These are phyloP conservation scores for Heteromyza rotundicornis DNA, from an alignment of 2,888 invertebrate genomes.

Conservation along the genomic window DNA sequence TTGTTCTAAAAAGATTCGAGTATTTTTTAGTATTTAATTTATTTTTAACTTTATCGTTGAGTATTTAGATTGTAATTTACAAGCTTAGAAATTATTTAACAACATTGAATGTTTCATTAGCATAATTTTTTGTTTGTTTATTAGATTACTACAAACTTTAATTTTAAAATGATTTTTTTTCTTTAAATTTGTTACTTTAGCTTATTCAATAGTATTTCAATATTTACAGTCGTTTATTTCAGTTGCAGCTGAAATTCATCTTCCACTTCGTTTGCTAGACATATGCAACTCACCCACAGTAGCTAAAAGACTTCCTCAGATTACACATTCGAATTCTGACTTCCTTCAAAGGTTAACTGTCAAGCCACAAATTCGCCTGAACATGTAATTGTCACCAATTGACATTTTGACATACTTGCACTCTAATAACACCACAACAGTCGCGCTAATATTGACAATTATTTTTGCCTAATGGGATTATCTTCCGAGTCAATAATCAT, in stretches of 20 bases:
- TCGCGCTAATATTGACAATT: slow-evolving; percentile 3
- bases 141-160: slow-evolving; percentile 21
- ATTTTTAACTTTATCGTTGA: slow-evolving; percentile 22
- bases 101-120: slow-evolving; percentile 61
- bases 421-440: neutral
- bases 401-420: slow-evolving; percentile 20
- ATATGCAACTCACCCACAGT: too few species aligned
- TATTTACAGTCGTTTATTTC: too few species aligned
- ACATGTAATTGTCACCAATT: slow-evolving; percentile 6
- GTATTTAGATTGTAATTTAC: slow-evolving; percentile 44
- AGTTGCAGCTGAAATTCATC: too few species aligned
- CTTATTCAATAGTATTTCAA: neutral
- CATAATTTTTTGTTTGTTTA: slow-evolving; percentile 22
- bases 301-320: too few species aligned
- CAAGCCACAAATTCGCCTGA: neutral
- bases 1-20: slow-evolving; percentile 33
- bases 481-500: too few species aligned
- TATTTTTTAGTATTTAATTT: slow-evolving; percentile 39
- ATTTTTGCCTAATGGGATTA: slow-evolving; percentile 4
- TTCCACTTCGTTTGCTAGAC: too few species aligned
- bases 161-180: slow-evolving; percentile 25
- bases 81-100: slow-evolving; percentile 61
- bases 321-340: too few species aligned
- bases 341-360: too few species aligned
- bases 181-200: neutral